phyloP scores from a whole-genome alignment of 2,113 vertebrate species.

The Pterocles burchelli region DNA sequence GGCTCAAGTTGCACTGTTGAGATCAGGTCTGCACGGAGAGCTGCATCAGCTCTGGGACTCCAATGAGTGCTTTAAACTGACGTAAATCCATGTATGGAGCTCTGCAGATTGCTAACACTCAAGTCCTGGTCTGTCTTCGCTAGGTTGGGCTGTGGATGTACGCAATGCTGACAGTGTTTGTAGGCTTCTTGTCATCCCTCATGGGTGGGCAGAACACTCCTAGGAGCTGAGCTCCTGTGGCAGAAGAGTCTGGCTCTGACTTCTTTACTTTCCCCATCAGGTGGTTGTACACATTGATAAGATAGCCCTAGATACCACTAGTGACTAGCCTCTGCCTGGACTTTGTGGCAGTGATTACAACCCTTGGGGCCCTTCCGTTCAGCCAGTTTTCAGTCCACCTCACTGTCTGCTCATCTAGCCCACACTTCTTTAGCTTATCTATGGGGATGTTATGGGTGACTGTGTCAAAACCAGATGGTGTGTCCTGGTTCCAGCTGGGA shows the following conservation, averaged over 20 bases:
- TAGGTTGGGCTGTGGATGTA: not conserved
- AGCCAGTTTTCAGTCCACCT: not conserved
- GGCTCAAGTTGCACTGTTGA: not conserved
- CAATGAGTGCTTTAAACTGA: not conserved
- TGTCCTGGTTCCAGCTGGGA: no score
- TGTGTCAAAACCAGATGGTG: no score
- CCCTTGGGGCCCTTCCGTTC: not conserved
- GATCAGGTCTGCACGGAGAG: not conserved
- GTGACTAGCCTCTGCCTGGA: fast-evolving
- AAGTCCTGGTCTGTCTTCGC: not conserved
- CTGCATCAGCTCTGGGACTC: not conserved
- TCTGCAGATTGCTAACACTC: not conserved
- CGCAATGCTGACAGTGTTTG: fast-evolving
- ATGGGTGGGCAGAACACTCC: not conserved
- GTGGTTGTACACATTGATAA: not conserved
- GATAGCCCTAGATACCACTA: not conserved
- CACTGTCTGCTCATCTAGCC: no score
- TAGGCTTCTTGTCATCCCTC: not conserved
- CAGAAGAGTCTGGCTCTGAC: not conserved
- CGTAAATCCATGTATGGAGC: not conserved
- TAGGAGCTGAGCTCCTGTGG: not conserved
- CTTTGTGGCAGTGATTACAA: not conserved
- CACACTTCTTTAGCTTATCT: no score
- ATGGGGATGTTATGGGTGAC: no score
- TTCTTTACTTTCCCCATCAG: not conserved